phyloP scores from a whole-genome alignment of 2,113 vertebrate species.

The Lophura nycthemera region DNA sequence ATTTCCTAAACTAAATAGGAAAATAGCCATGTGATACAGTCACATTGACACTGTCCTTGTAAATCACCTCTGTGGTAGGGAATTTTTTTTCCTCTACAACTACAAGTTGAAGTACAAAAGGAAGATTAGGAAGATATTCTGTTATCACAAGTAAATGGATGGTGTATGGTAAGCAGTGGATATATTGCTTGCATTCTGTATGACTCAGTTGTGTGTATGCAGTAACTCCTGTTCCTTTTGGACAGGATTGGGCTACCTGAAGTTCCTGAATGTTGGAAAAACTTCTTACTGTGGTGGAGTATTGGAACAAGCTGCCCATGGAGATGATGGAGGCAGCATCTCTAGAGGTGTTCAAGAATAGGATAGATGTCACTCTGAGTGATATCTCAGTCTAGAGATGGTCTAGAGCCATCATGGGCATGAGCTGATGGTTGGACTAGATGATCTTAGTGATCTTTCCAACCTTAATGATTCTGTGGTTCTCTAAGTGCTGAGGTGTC shows the following conservation, averaged over 20 bases:
- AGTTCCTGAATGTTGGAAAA: too few species aligned
- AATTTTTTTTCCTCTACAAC: not conserved
- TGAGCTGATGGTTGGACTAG: too few species aligned
- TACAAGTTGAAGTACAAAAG: not conserved
- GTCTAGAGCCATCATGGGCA: too few species aligned
- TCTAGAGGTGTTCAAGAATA: too few species aligned
- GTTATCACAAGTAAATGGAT: not conserved
- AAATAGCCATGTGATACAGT: not conserved
- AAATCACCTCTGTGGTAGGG: not conserved
- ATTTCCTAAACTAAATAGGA: not conserved
- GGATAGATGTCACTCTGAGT: too few species aligned
- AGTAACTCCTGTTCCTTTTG: accelerated
- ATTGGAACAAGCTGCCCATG: too few species aligned
- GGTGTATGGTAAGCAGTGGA: too few species aligned
- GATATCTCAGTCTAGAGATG: too few species aligned
- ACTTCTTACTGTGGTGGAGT: too few species aligned
- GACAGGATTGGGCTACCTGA: not conserved
- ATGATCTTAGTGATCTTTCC: too few species aligned
- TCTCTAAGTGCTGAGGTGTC: not conserved
- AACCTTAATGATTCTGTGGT: too few species aligned
- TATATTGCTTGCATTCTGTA: not conserved
- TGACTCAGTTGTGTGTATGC: not conserved
- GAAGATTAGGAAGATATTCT: not conserved
- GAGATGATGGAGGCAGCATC: too few species aligned
- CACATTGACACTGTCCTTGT: not conserved